phyloP scores from a whole-genome alignment of 2,888 invertebrate species.

The Drosophila neonasuta region DNA sequence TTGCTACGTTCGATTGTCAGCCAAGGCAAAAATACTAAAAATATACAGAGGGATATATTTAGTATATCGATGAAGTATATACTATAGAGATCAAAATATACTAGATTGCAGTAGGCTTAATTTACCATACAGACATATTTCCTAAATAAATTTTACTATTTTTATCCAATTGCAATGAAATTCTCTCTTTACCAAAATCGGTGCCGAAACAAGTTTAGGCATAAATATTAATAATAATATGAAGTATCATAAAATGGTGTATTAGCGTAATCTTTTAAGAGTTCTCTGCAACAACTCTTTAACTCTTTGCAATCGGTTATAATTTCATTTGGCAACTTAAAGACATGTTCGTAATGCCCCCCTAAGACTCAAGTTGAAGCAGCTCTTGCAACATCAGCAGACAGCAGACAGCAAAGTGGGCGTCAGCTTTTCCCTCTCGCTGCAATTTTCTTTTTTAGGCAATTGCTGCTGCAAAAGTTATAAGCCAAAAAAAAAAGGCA shows the following conservation, averaged over 20 bases:
- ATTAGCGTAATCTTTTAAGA: not conserved
- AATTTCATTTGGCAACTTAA: not conserved
- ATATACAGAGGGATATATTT: too few species aligned
- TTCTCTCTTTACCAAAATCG: too few species aligned
- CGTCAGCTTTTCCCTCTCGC: constrained; percentile 40
- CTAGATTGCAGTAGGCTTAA: too few species aligned
- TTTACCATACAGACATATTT: too few species aligned
- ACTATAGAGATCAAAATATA: too few species aligned
- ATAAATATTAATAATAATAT: too few species aligned
- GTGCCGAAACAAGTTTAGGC: too few species aligned
- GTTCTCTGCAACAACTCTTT: not conserved
- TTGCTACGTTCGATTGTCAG: too few species aligned
- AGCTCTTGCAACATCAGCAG: constrained; percentile 35
- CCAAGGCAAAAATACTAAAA: too few species aligned
- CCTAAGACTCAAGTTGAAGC: not conserved
- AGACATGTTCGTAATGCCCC: not conserved
- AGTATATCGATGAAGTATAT: too few species aligned
- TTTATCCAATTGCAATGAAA: too few species aligned
- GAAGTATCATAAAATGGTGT: not conserved
- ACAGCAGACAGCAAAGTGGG: constrained; percentile 29
- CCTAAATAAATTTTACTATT: too few species aligned
- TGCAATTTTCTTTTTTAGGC: constrained; percentile 32
- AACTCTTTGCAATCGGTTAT: not conserved
- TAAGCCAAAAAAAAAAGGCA: constrained; percentile 2
- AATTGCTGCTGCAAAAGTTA: constrained; percentile 23